Percentiles rank a stretch among this genome's conserved stretches.
These are phyloP conservation scores for Cheilosia impressa DNA, from an alignment of 2,888 invertebrate species.

Conservation along the genomic window DNA sequence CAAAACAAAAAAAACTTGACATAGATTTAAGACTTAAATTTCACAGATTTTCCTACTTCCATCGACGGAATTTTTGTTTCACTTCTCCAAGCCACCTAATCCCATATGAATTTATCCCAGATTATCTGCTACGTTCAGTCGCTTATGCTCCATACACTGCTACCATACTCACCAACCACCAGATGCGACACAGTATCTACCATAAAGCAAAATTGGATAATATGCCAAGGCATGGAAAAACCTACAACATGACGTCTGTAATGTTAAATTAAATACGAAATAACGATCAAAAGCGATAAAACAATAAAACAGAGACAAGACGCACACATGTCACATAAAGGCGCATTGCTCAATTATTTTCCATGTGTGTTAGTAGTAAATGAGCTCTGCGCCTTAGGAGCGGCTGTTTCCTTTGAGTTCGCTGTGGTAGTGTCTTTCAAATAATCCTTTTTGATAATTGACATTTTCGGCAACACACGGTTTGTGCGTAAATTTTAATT, in stretches of 20 bases:
- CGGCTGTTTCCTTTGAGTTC: conserved; percentile 27
- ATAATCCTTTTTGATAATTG: conserved; percentile 60
- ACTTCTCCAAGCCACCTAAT: conserved; percentile 33
- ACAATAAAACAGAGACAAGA: conserved; percentile 69
- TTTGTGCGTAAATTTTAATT: conserved; percentile 64
- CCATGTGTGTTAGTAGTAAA: conserved; percentile 30
- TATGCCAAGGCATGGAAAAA: conserved; percentile 14
- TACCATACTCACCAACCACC: neutral
- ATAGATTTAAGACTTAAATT: conserved; percentile 40
- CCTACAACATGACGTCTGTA: conserved; percentile 35
- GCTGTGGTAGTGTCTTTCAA: conserved; percentile 37
- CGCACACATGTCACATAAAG: conserved; percentile 60
- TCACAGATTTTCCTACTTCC: conserved; percentile 18
- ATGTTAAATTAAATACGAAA: conserved; percentile 71
- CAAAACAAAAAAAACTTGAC: neutral
- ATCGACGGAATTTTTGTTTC: neutral
- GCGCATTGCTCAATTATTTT: conserved; percentile 62
- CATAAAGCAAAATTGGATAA: conserved; percentile 70
- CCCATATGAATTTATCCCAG: conserved; percentile 57
- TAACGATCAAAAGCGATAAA: conserved; percentile 66
- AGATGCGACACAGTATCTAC: conserved; percentile 51
- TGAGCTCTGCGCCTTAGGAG: conserved; percentile 32
- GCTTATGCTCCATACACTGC: conserved; percentile 6
- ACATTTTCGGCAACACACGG: conserved; percentile 61
- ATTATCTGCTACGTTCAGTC: conserved; percentile 47